Evolutionary conservation across 2,113 vertebrate genomes (phyloP).

Genomic region (Tapirus terrestris): DNA sequence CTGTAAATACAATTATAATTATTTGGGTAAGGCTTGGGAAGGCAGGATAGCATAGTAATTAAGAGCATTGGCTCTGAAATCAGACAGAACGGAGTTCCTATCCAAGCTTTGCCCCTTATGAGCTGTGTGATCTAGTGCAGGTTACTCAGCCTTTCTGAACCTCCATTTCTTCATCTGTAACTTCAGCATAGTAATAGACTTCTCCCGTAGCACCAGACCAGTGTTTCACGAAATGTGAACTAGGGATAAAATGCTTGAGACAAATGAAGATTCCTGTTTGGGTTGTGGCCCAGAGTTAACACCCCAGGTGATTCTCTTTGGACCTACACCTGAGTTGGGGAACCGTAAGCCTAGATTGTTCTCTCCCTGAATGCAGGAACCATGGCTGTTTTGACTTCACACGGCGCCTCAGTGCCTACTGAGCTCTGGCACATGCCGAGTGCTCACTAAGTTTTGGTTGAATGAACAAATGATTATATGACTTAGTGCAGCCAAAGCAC

Average conservation of each 20-base stretch:
- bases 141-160: background rate
- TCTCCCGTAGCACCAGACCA: background rate
- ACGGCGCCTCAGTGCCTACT: background rate
- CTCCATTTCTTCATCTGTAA: background rate
- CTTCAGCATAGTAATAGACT: background rate
- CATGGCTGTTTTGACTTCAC: background rate
- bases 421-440: background rate
- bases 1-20: background rate
- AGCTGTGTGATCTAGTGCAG: background rate
- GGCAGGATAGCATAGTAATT: background rate
- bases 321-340: no score
- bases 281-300: background rate
- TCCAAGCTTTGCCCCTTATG: background rate
- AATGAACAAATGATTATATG: background rate
- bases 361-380: no score
- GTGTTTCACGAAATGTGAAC: background rate
- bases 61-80: background rate
- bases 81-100: background rate
- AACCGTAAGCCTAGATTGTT: background rate
- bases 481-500: background rate
- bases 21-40: background rate
- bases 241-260: background rate
- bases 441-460: background rate
- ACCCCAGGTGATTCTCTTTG: background rate
- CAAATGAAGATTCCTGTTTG: background rate